Evolutionary conservation across 2,113 vertebrate species (phyloP).

Genomic region (Paralichthys olivaceus): DNA sequence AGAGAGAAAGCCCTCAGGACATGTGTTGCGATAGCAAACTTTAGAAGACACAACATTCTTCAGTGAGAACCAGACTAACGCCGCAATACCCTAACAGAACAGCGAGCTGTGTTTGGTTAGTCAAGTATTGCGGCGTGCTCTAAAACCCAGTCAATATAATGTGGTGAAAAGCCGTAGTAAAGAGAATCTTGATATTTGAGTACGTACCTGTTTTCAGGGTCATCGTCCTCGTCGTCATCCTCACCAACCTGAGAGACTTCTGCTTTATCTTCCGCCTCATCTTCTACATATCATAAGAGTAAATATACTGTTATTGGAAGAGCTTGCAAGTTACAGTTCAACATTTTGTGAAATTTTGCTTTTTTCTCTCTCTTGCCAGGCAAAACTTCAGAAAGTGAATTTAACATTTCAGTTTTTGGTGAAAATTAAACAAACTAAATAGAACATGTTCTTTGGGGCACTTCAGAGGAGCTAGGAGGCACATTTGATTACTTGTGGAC

Average conservation of each 20-base stretch:
- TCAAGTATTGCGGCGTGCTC: not conserved
- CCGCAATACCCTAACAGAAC: no score
- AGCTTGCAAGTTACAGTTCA: no score
- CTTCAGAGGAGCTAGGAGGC: not conserved
- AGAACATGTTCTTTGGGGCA: not conserved
- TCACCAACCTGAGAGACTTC: constrained; percentile 82
- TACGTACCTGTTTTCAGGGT: constrained; percentile 96
- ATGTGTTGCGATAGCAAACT: no score
- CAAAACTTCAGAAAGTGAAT: no score
- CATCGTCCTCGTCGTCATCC: constrained; percentile 91
- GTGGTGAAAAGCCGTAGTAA: no score
- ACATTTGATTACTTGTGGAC: not conserved
- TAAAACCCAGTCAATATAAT: not conserved
- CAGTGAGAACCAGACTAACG: constrained; percentile 8
- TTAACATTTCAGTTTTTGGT: not conserved
- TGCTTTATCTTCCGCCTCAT: constrained; percentile 88
- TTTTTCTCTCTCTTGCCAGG: no score
- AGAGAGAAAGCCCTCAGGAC: no score
- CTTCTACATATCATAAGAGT: constrained; percentile 80
- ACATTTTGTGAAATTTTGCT: no score
- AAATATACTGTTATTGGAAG: not conserved
- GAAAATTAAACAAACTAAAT: not conserved
- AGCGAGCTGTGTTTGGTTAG: no score
- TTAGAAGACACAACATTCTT: no score
- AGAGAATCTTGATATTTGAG: constrained; percentile 7